Evolutionary conservation across 1,140 invertebrate genomes (phyloP), one percentile per base, ranked within the genome.

Genomic region (Zaprionus davidi): DNA sequence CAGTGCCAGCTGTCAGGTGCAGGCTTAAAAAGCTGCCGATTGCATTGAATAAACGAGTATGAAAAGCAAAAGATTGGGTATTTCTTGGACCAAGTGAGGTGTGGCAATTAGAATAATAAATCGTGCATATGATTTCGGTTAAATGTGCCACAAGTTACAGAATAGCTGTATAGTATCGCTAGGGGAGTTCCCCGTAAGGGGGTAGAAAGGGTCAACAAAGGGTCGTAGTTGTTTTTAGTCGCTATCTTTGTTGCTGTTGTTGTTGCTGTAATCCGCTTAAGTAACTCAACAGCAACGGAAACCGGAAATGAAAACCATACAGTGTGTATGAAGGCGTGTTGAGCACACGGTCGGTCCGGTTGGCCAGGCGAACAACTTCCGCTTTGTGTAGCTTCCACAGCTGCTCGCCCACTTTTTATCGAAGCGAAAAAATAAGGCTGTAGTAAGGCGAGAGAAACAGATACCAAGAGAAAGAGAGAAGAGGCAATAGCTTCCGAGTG

Each of bases 231-330:
- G 17, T 59, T 44, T 49, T 57, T 55, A 38, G 22, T 51, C 46
- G 67, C 56, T 51, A 49, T 77, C 64, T 36, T 62, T 58, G 34
- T 49, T 69, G n/a, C 15, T 67, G 63, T 59, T 41, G 20, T 82
- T 71, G 69, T 59, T 81, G 69, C 66, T 90, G 65, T 90, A 90
- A 88, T 88, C 85, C 85, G 85, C 85, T 88, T 90, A 88, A 88
- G 85, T 81, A 85, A 88, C 85, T 90, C 76, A 81, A 72, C 78
- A 77, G 69, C 63, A 81, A 76, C 81, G 84, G 84, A 88, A 88
- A 84, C 85, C 85, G 85, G 85, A 88, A 88, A 88, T 88, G 85
- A 88, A 88, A 88, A 79, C 85, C 85, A 88, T 88, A 90, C 76
- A 90, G 76, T 81, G 66, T 87, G 71, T 68, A 76, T 67, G 55